These are phyloP conservation scores for Oenanthe oenanthe DNA, from an alignment of 2,113 vertebrate species.

Conservation along the genomic window DNA sequence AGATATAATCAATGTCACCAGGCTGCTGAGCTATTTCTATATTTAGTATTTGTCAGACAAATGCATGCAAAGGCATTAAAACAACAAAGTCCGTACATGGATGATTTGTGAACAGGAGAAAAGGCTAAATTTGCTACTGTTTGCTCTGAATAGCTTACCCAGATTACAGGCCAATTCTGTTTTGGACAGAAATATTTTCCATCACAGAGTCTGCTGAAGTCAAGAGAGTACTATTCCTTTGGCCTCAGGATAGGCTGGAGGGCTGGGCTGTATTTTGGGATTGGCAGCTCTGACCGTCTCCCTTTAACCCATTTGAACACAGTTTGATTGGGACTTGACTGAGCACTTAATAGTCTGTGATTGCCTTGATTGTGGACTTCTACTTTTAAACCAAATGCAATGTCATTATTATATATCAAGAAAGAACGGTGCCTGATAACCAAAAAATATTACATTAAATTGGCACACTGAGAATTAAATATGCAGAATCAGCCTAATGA, in stretches of 20 bases:
- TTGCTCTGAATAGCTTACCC: constrained; percentile 52
- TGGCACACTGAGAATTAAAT: constrained; percentile 25
- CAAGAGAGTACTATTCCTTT: background rate
- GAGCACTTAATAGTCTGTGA: constrained; percentile 32
- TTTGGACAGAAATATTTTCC: constrained; percentile 63
- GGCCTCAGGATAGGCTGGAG: background rate
- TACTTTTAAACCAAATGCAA: constrained; percentile 17
- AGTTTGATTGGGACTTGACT: constrained; percentile 21
- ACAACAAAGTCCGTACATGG: constrained; percentile 41
- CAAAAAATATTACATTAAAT: constrained; percentile 38
- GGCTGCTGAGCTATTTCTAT: constrained; percentile 16
- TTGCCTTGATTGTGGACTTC: constrained; percentile 32
- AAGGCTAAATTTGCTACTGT: constrained; percentile 61
- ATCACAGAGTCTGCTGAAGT: constrained; percentile 30
- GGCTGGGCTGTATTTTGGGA: constrained; percentile 35
- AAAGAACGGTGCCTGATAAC: background rate
- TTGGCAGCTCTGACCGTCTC: background rate
- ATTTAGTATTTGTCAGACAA: constrained; percentile 27
- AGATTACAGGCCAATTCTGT: constrained; percentile 45
- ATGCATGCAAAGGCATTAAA: constrained; percentile 13
- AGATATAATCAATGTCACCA: background rate
- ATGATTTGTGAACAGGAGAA: constrained; percentile 36
- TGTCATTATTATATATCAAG: constrained; percentile 6
- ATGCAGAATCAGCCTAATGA: constrained; percentile 56
- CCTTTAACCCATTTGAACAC: constrained; percentile 29